Percentiles rank a stretch among this genome's conserved stretches.
phyloP scores from a whole-genome alignment of 2,113 vertebrate genomes.

The Reinhardtius hippoglossoides region DNA sequence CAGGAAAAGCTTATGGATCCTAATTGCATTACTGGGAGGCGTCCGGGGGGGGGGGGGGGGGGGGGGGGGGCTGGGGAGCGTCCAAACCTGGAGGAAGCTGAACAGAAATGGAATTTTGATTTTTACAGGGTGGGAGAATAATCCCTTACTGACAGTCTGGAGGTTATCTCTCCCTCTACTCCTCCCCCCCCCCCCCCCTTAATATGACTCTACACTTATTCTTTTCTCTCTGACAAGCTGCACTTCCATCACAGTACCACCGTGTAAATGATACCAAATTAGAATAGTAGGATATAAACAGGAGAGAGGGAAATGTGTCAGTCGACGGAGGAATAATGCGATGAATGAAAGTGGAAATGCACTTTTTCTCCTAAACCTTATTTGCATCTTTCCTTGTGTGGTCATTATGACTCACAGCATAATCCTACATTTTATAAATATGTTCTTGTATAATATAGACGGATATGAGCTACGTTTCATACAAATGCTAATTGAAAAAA shows the following conservation, averaged over 20 bases:
- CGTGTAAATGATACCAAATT: conserved; percentile 21
- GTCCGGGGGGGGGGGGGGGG: no score
- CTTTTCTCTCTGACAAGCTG: neutral
- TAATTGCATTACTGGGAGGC: conserved; percentile 81
- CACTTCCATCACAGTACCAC: conserved; percentile 3
- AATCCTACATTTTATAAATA: no score
- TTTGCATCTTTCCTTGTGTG: no score
- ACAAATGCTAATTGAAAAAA: no score
- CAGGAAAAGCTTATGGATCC: conserved; percentile 76
- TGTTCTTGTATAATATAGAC: no score
- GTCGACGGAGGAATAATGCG: no score
- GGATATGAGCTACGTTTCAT: no score
- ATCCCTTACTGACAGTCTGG: conserved; percentile 68
- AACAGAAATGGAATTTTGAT: conserved; percentile 80
- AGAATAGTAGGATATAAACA: neutral
- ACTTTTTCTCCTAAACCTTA: no score
- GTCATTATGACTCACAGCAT: no score
- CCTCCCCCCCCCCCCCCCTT: neutral
- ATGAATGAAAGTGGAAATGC: no score
- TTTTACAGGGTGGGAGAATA: conserved; percentile 68
- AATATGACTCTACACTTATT: conserved; percentile 12
- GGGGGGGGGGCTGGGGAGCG: conserved; percentile 41
- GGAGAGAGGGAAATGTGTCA: conserved; percentile 5
- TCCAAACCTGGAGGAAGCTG: conserved; percentile 51
- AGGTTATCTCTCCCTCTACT: conserved; percentile 42